Conservation (phyloP, 2,113 vertebrate species). For the Synchiropus splendidus region DNA sequence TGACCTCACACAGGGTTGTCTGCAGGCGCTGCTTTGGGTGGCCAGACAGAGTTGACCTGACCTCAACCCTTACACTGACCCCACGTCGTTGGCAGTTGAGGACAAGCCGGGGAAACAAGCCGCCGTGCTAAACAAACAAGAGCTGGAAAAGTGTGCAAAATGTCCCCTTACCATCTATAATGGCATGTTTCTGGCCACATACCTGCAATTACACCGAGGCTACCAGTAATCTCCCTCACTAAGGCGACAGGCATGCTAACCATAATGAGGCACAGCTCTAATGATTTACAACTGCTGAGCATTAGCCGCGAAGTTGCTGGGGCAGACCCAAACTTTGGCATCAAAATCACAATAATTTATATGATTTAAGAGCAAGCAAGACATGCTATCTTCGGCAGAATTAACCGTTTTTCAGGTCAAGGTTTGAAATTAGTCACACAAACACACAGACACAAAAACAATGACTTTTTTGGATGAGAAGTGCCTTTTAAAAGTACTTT, state of each 20-base stretch:
- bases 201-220: slow-evolving; percentile 58
- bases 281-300: slow-evolving; percentile 54
- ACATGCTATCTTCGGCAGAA: too few relatives aligned
- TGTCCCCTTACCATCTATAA: slow-evolving; percentile 57
- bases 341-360: too few relatives aligned
- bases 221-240: slow-evolving; percentile 44
- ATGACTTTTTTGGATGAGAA: too few relatives aligned
- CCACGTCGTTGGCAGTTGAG: slow-evolving; percentile 45
- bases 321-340: too few relatives aligned
- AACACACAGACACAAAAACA: too few relatives aligned
- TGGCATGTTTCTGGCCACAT: slow-evolving; percentile 60
- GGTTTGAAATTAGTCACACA: too few relatives aligned
- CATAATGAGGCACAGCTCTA: slow-evolving; percentile 56
- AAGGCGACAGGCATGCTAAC: slow-evolving; percentile 46
- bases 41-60: slow-evolving; percentile 31
- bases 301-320: slow-evolving; percentile 19
- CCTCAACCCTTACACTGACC: slow-evolving; percentile 32
- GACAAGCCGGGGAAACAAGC: slow-evolving; percentile 19
- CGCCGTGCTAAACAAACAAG: neutral
- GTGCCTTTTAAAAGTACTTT: too few relatives aligned
- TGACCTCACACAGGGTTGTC: slow-evolving; percentile 41
- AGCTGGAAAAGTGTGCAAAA: slow-evolving; percentile 41
- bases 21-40: slow-evolving; percentile 34
- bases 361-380: too few relatives aligned
- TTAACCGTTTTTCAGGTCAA: too few relatives aligned